Evolutionary conservation across 2,113 vertebrate species (phyloP).

Genomic region (Benthochromis sp.): DNA sequence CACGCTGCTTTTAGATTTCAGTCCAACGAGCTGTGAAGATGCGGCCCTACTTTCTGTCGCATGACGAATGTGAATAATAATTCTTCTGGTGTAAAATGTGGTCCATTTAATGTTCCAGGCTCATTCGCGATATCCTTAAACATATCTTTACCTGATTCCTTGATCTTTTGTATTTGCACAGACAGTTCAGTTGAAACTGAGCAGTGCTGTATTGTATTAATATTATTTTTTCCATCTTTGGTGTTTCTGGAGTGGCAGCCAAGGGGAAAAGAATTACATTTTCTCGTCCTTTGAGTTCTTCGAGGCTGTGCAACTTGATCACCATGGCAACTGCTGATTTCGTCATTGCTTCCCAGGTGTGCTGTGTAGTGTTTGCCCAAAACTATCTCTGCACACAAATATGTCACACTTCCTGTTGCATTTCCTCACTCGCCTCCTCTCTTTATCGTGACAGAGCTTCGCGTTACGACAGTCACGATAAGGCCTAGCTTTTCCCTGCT

Average conservation of each 20-base stretch:
- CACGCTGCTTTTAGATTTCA: conserved; percentile 36
- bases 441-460: neutral
- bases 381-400: conserved; percentile 16
- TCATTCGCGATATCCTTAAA: neutral
- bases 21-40: conserved; percentile 21
- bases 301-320: conserved; percentile 41
- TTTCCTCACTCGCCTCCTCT: neutral
- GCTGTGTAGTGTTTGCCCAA: conserved; percentile 32
- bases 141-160: neutral
- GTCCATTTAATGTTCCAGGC: neutral
- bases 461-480: neutral
- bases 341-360: conserved; percentile 52
- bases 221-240: neutral
- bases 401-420: neutral
- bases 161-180: neutral
- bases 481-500: neutral
- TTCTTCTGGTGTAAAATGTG: neutral
- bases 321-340: conserved; percentile 62
- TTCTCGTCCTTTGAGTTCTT: conserved; percentile 31
- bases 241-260: neutral
- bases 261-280: conserved; percentile 12
- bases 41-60: neutral
- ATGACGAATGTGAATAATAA: neutral
- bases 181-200: neutral
- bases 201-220: neutral